Percentiles rank a stretch among this genome's conserved stretches.
These are phyloP conservation scores for Saimiri boliviensis DNA, from an alignment of 2,113 vertebrate genomes.

Conservation along the genomic window DNA sequence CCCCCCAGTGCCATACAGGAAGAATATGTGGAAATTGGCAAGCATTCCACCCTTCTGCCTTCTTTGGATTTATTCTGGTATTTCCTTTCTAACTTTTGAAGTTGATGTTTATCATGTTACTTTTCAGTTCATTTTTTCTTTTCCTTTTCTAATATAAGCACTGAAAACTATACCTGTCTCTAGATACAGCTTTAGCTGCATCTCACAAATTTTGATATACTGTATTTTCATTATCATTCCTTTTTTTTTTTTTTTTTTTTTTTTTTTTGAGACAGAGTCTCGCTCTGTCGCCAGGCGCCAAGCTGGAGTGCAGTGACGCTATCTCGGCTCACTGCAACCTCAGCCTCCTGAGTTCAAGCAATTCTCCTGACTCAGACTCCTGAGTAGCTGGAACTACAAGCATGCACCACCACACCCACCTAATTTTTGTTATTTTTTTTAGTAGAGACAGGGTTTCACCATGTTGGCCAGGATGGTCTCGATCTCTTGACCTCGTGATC, in stretches of 20 bases:
- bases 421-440: no score
- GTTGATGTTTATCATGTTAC: neutral
- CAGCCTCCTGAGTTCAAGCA: no score
- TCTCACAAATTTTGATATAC: neutral
- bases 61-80: neutral
- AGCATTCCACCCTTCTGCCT: neutral
- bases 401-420: no score
- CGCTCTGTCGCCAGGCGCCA: no score
- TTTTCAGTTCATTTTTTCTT: neutral
- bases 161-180: neutral
- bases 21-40: neutral
- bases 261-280: no score
- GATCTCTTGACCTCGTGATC: no score
- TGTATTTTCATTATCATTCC: slow-evolving; percentile 5
- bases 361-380: no score
- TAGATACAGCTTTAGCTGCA: neutral
- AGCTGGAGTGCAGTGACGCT: no score
- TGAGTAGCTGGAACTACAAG: no score
- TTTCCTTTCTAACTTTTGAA: neutral
- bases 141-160: neutral
- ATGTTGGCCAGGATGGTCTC: no score
- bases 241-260: neutral
- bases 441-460: no score
- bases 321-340: no score
- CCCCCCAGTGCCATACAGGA: neutral